Evolutionary conservation across 2,888 invertebrate genomes (phyloP).

Genomic region (Actias luna): DNA sequence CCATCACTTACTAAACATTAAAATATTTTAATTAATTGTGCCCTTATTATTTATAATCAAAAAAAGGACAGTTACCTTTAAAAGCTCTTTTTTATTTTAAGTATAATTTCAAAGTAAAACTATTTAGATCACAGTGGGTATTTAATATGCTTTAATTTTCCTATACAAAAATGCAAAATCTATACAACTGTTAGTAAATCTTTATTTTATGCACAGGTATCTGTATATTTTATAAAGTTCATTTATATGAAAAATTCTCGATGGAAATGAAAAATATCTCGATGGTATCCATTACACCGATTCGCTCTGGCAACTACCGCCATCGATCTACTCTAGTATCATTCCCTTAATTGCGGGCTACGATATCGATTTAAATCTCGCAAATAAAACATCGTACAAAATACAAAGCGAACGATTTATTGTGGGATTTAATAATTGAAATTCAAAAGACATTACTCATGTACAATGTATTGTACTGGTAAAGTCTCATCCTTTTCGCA

Average conservation of each 20-base stretch:
- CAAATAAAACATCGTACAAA: constrained; percentile 42
- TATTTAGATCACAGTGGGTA: neutral
- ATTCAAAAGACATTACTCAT: constrained; percentile 31
- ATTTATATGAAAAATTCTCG: constrained; percentile 13
- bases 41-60: no score
- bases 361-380: constrained; percentile 49
- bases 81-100: neutral
- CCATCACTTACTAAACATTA: no score
- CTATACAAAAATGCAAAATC: neutral
- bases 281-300: constrained; percentile 23
- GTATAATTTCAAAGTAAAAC: neutral
- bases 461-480: constrained; percentile 29
- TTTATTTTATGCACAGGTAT: neutral
- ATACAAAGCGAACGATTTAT: constrained; percentile 48
- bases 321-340: constrained; percentile 23
- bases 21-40: no score
- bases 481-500: constrained; percentile 26
- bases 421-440: constrained; percentile 59
- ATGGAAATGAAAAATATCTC: no score
- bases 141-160: neutral
- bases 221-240: neutral
- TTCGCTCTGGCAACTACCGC: constrained; percentile 20
- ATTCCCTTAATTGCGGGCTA: constrained; percentile 44
- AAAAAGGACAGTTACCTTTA: no score
- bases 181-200: neutral